A percentile compares a stretch with the other conserved stretches of the same genome.
These are phyloP conservation scores for Tenebrio molitor DNA, from an alignment of 1,140 invertebrate species.

Conservation along the genomic window DNA sequence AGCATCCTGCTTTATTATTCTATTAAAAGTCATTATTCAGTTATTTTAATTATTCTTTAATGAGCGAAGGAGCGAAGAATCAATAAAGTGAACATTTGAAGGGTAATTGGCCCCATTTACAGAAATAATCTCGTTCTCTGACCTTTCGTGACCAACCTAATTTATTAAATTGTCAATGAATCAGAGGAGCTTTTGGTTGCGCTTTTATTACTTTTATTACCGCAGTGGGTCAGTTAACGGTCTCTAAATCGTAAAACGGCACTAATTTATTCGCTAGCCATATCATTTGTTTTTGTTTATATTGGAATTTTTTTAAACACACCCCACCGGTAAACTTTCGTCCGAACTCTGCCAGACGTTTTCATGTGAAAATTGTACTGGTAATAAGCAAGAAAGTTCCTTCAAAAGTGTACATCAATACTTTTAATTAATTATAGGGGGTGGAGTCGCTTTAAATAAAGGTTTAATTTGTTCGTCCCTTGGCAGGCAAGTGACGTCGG, in stretches of 20 bases:
- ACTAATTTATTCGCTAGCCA: conserved; percentile 27
- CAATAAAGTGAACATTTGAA: conserved; percentile 3
- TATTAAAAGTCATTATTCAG: conserved; percentile 2
- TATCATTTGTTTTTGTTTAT: conserved; percentile 21
- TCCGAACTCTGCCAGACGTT: neutral
- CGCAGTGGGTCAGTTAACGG: conserved; percentile 32
- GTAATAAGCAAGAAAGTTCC: conserved; percentile 6
- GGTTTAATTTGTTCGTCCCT: conserved; percentile 43
- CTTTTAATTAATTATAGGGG: conserved; percentile 39
- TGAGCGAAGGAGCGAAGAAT: neutral
- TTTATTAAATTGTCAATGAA: conserved; percentile 41
- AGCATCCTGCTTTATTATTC: neutral
- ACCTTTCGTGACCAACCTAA: conserved; percentile 36
- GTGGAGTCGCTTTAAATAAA: conserved; percentile 32
- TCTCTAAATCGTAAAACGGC: conserved; percentile 32
- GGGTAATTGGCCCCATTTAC: conserved; percentile 33
- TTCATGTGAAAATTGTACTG: neutral
- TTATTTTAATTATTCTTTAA: neutral
- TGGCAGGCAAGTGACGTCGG: conserved; percentile 33
- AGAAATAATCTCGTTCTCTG: conserved; percentile 32
- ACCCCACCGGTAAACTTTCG: neutral
- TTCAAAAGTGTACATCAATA: conserved; percentile 16
- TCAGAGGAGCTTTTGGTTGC: conserved; percentile 37
- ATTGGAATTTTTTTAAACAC: neutral
- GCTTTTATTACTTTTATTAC: conserved; percentile 39